Evolutionary conservation across 2,888 invertebrate genomes (phyloP).

Genomic region (Callyntrura guangdongensis): DNA sequence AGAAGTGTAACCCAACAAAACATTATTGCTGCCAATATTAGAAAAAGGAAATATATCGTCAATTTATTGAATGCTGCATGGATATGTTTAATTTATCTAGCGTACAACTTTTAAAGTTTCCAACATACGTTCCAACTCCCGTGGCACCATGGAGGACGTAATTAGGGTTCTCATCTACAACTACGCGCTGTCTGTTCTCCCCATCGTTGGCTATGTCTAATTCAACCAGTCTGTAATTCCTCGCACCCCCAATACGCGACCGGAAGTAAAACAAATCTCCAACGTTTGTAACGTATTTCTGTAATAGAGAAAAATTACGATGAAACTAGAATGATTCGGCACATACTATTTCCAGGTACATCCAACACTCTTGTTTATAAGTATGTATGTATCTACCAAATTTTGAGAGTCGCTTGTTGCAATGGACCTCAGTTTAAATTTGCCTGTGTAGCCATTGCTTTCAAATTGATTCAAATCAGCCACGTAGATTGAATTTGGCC

Average conservation of each 20-base stretch:
- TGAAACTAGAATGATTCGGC: too few relatives aligned
- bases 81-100: too few relatives aligned
- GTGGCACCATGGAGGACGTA: conserved; percentile 96
- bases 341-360: too few relatives aligned
- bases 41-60: not conserved
- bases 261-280: conserved; percentile 93
- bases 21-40: conserved; percentile 64
- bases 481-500: conserved; percentile 72
- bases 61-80: not conserved
- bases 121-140: conserved; percentile 90
- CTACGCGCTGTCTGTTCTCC: conserved; percentile 92
- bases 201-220: conserved; percentile 90
- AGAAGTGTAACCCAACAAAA: conserved; percentile 81
- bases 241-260: conserved; percentile 86
- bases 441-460: conserved; percentile 51
- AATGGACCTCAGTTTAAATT: conserved; percentile 61
- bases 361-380: not conserved
- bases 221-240: conserved; percentile 92
- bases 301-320: not conserved
- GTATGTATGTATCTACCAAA: not conserved
- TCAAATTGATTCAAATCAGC: conserved; percentile 71
- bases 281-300: conserved; percentile 93
- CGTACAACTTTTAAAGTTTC: too few relatives aligned
- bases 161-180: conserved; percentile 93
- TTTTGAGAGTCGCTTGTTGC: conserved; percentile 61